Conservation (phyloP, 2,888 invertebrate species). For the Augiades crinisus region DNA sequence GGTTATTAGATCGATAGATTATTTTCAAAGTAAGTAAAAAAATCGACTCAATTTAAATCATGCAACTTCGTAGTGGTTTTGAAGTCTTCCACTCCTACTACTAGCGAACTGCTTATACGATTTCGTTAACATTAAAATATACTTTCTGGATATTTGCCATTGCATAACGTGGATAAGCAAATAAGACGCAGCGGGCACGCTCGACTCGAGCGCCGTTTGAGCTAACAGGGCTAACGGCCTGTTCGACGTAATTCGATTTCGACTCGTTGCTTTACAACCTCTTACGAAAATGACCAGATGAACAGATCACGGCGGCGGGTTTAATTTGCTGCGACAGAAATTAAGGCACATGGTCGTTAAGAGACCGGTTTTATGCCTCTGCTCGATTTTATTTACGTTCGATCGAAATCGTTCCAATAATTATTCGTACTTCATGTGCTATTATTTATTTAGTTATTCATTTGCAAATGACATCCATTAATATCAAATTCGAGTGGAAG, state of each 20-base stretch:
- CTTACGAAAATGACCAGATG: constrained; percentile 60
- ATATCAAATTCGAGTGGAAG: too few relatives aligned
- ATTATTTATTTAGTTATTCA: too few relatives aligned
- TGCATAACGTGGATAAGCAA: constrained; percentile 8
- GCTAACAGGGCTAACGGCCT: constrained; percentile 35
- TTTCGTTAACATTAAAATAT: not conserved
- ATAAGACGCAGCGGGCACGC: constrained; percentile 34
- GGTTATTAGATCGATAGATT: too few relatives aligned
- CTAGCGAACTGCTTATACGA: too few relatives aligned
- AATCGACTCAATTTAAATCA: too few relatives aligned
- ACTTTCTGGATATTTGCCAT: constrained; percentile 4
- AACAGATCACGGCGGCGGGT: constrained; percentile 61
- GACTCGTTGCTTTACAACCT: constrained; percentile 62
- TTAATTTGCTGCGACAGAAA: constrained; percentile 52
- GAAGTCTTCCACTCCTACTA: too few relatives aligned
- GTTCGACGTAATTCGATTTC: constrained; percentile 63
- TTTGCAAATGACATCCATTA: too few relatives aligned
- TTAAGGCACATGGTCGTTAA: constrained; percentile 34
- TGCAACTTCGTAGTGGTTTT: too few relatives aligned
- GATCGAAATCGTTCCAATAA: too few relatives aligned
- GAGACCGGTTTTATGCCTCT: constrained; percentile 32
- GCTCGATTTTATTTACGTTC: too few relatives aligned
- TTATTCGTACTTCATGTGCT: too few relatives aligned
- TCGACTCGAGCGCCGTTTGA: constrained; percentile 31
- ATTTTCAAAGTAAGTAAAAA: too few relatives aligned